These are phyloP conservation scores for Hesperia comma DNA, from an alignment of 2,888 invertebrate species.

Conservation along the genomic window DNA sequence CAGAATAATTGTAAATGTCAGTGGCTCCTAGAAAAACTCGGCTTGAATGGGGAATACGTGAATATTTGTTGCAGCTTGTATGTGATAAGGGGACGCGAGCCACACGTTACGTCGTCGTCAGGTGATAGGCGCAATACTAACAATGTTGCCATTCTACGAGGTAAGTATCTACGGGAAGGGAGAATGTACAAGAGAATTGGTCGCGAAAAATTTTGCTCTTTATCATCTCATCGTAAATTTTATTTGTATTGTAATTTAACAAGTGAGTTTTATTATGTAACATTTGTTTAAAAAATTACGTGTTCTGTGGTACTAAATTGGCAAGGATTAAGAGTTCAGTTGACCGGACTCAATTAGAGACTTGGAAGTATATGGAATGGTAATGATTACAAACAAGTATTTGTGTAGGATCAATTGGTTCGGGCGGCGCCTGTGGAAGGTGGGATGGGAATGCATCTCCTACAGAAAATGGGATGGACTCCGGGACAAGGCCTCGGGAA, in stretches of 20 bases:
- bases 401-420: slow-evolving; percentile 92
- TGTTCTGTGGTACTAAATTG: slow-evolving; percentile 3
- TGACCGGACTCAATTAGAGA: not conserved
- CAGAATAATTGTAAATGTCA: slow-evolving; percentile 21
- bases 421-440: slow-evolving; percentile 95
- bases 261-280: not conserved
- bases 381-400: slow-evolving; percentile 13
- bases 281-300: not conserved
- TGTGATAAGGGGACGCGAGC: slow-evolving; percentile 72
- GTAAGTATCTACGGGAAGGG: slow-evolving; percentile 64
- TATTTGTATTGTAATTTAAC: not conserved
- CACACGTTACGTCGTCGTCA: slow-evolving; percentile 61
- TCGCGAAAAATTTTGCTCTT: slow-evolving; percentile 18
- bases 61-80: slow-evolving; percentile 83
- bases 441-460: slow-evolving; percentile 97
- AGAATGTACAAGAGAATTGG: slow-evolving; percentile 8
- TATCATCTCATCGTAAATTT: slow-evolving; percentile 4
- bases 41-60: slow-evolving; percentile 77
- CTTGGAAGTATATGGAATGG: slow-evolving; percentile 1
- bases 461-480: slow-evolving; percentile 99
- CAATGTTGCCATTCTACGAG: slow-evolving; percentile 54
- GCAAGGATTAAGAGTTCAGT: not conserved
- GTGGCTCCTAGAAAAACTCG: slow-evolving; percentile 63
- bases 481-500: slow-evolving; percentile 98
- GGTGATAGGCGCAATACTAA: slow-evolving; percentile 64